A percentile compares a stretch with the other conserved stretches of the same genome.
These are phyloP conservation scores for Belgica antarctica DNA, from an alignment of 2,888 invertebrate species.

Conservation along the genomic window DNA sequence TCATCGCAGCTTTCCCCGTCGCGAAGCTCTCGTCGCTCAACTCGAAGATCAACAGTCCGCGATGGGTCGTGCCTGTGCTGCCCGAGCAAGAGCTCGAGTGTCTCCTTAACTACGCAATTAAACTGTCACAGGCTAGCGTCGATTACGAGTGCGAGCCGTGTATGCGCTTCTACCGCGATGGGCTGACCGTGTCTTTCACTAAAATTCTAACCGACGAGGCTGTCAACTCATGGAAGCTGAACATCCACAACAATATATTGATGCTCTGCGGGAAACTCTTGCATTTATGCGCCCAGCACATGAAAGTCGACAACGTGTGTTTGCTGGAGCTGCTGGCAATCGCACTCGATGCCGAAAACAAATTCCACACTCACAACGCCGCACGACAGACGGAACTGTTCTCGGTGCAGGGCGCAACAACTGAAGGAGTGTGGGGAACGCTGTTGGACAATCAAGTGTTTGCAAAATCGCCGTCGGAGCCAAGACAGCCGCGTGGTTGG, in stretches of 20 bases:
- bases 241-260: conserved; percentile 93
- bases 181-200: conserved; percentile 89
- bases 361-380: conserved; percentile 63
- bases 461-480: conserved; percentile 66
- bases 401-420: conserved; percentile 45
- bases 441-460: conserved; percentile 68
- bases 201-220: conserved; percentile 97
- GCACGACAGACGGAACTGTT: conserved; percentile 51
- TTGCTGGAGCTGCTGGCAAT: conserved; percentile 88
- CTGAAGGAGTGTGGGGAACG: conserved; percentile 57
- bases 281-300: conserved; percentile 87
- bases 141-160: conserved; percentile 87
- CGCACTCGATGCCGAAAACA: conserved; percentile 92
- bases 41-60: conserved; percentile 92
- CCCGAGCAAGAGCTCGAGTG: conserved; percentile 95
- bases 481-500: conserved; percentile 88
- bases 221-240: conserved; percentile 95
- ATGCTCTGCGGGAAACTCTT: conserved; percentile 90
- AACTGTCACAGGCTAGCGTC: conserved; percentile 79
- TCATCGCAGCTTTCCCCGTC: conserved; percentile 69
- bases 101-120: conserved; percentile 83
- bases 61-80: conserved; percentile 96
- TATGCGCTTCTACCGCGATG: conserved; percentile 92
- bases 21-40: conserved; percentile 84
- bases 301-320: conserved; percentile 86